These are phyloP conservation scores for Pachycephus smyrnensis DNA, from an alignment of 2,888 invertebrate genomes.

Conservation along the genomic window DNA sequence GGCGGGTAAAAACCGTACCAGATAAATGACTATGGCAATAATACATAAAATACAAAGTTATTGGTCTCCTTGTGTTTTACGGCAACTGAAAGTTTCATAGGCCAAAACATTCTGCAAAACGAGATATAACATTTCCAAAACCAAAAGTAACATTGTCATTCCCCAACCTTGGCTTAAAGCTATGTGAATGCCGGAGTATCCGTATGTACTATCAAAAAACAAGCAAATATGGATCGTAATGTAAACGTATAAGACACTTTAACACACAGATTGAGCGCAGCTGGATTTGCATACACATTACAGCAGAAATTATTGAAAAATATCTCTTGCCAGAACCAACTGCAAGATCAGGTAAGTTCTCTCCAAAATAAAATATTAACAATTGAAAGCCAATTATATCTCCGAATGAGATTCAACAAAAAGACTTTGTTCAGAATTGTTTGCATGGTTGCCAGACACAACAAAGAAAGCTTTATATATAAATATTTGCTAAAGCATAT, in stretches of 20 bases:
- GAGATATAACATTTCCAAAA: background rate
- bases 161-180: conserved; percentile 9
- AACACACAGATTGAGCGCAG: background rate
- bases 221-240: background rate
- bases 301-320: background rate
- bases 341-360: background rate
- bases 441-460: background rate
- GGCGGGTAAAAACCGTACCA: too few relatives aligned
- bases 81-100: background rate
- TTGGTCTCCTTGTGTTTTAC: too few relatives aligned
- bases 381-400: too few relatives aligned
- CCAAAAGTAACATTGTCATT: background rate
- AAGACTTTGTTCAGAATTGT: background rate
- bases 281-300: background rate
- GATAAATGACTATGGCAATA: too few relatives aligned
- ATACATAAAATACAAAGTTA: too few relatives aligned
- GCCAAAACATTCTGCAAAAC: background rate
- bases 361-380: too few relatives aligned
- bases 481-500: too few relatives aligned
- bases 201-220: conserved; percentile 4
- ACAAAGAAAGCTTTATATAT: too few relatives aligned
- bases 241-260: background rate
- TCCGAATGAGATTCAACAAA: background rate
- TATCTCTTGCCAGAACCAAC: background rate
- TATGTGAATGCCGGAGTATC: conserved; percentile 38